phyloP scores from a whole-genome alignment of 2,113 vertebrate species.

The Hipposideros armiger region DNA sequence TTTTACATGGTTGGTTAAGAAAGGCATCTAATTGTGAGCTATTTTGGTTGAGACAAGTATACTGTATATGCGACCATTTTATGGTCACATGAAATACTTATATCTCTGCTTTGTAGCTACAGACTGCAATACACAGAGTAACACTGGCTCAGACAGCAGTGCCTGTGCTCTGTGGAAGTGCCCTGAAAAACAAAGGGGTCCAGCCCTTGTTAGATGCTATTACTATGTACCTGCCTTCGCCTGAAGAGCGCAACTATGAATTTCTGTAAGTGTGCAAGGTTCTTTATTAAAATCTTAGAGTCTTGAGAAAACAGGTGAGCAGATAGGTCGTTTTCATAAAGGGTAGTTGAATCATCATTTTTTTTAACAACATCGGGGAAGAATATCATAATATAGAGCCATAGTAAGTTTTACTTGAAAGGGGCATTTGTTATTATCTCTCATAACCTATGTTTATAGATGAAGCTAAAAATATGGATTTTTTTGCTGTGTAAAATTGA shows the following conservation, averaged over 20 bases:
- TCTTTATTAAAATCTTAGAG: neutral
- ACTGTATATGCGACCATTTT: neutral
- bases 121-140: slow-evolving; percentile 92
- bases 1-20: neutral
- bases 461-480: neutral
- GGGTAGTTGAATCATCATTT: slow-evolving; percentile 20
- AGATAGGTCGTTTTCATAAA: neutral
- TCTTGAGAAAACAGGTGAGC: neutral
- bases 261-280: slow-evolving; percentile 92
- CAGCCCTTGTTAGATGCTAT: slow-evolving; percentile 96
- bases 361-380: slow-evolving; percentile 23
- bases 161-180: slow-evolving; percentile 96
- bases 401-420: slow-evolving; percentile 45
- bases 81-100: neutral
- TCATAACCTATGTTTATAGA: neutral
- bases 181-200: slow-evolving; percentile 96
- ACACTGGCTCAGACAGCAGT: slow-evolving; percentile 93
- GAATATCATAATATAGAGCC: neutral
- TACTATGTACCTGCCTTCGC: slow-evolving; percentile 93
- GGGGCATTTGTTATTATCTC: neutral
- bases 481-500: slow-evolving; percentile 14
- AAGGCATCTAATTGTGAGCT: neutral
- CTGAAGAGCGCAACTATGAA: slow-evolving; percentile 91
- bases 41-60: neutral
- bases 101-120: slow-evolving; percentile 87